Conservation (phyloP, 2,888 invertebrate genomes). For the Tenthredo scrophulariae region DNA sequence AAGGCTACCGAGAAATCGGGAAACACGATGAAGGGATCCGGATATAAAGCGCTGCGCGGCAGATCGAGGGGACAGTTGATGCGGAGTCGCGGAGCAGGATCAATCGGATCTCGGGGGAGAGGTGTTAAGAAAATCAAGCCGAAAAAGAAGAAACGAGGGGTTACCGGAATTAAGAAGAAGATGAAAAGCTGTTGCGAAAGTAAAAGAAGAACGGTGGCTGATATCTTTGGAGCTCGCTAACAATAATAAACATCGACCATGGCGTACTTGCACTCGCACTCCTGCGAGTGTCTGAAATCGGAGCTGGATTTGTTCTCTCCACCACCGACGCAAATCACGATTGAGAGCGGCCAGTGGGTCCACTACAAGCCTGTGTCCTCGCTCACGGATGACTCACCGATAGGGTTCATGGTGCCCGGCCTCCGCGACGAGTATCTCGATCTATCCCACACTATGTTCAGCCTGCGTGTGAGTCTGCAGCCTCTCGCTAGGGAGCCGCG, state of each 20-base stretch:
- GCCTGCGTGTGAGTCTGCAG: background rate
- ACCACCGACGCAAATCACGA: no score
- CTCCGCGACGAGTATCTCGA: conserved; percentile 64
- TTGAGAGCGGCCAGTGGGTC: no score
- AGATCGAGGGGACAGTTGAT: background rate
- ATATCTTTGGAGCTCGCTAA: no score
- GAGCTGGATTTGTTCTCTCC: no score
- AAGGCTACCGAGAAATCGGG: background rate
- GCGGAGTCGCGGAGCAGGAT: background rate
- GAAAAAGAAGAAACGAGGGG: background rate
- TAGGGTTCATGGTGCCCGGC: conserved; percentile 64
- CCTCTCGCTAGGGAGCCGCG: background rate
- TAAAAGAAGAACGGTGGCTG: no score
- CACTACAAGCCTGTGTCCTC: no score
- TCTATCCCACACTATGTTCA: conserved; percentile 57
- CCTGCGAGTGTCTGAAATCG: no score
- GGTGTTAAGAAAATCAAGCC: background rate
- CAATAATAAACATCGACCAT: no score
- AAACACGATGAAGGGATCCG: background rate
- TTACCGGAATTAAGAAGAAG: background rate
- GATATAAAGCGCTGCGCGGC: background rate
- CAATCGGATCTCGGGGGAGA: background rate
- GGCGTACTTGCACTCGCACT: no score
- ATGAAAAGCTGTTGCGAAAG: no score
- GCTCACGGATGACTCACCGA: no score